phyloP scores from a whole-genome alignment of 2,888 invertebrate genomes.

The Heterodera filipjevi region DNA sequence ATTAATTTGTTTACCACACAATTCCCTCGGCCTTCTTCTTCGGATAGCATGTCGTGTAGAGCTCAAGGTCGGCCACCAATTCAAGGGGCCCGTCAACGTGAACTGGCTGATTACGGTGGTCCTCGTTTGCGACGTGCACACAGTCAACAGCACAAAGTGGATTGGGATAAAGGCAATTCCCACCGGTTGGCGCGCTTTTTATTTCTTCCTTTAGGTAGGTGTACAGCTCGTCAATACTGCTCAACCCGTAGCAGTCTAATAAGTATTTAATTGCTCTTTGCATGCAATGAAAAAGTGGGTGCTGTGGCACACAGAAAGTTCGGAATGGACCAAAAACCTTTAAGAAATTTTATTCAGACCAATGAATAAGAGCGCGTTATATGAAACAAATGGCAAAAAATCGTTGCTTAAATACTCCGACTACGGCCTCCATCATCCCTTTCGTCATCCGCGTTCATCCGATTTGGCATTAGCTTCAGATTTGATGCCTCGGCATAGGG shows the following conservation, averaged over 20 bases:
- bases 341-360: too few relatives aligned
- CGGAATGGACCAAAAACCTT: too few relatives aligned
- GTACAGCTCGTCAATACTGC: neutral
- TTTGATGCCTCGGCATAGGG: too few relatives aligned
- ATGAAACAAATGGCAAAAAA: too few relatives aligned
- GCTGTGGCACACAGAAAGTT: too few relatives aligned
- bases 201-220: neutral
- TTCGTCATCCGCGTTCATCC: too few relatives aligned
- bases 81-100: neutral
- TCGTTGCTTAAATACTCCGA: too few relatives aligned
- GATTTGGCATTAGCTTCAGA: too few relatives aligned
- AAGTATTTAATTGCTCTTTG: neutral
- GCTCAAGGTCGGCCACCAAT: neutral
- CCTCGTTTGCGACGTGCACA: neutral
- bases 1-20: neutral
- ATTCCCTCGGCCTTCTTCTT: neutral
- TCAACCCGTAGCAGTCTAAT: neutral
- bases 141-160: neutral
- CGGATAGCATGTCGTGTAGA: constrained; percentile 6
- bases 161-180: neutral
- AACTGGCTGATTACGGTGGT: neutral
- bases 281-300: neutral
- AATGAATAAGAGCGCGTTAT: too few relatives aligned
- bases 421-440: too few relatives aligned
- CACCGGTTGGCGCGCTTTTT: neutral